Evolutionary conservation across 2,888 invertebrate species (phyloP), one percentile per base, ranked within the genome.

Genomic region (Nezara viridula): DNA sequence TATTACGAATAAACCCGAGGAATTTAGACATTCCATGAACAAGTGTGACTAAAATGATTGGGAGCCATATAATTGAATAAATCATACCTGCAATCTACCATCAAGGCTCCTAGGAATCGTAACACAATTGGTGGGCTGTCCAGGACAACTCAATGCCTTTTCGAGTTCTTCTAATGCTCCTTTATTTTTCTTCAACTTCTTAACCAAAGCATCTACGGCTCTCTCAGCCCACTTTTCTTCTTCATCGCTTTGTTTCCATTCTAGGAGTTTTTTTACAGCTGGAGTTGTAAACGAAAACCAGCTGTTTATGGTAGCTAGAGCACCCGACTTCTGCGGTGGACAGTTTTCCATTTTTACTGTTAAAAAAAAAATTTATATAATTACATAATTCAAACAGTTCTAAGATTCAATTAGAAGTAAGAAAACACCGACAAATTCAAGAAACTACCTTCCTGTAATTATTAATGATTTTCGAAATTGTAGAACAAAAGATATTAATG

Each of bases 191-290:
- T 98, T 98, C 89, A 98, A 93, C 93, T 98, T 99, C 93, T 99
- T 99, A 73, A 99, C 98, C 81, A 99, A 94, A 90, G 98, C 98
- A 92, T 99, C 99, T 0, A 99, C 98, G 0, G 99, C 99, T 92
- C 98, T 99, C 93, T 99, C 98, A 47, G 98, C 98, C 98, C 98
- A 98, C 95, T 98, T 98, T 92, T 98, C 98, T 93, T 98, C 98
- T 93, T 99, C 98, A 92, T 98, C 98, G 89, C 98, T 98, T 93
- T 97, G 97, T 93, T 99, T 99, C 99, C 99, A 99, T 40, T 98
- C 98, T 16, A 99, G 94, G 47, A 99, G 94, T 93, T 98, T 98
- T 93, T 98, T 98, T 3, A 98, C 98, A 60, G 98, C 98, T 37
- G 98, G 98, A 93, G 98, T 98, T 90, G 98, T 98, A 93, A 98